These are phyloP conservation scores for Temnopleurus reevesii DNA, from an alignment of 53 echinoderm and acorn worm species.

Conservation along the genomic window DNA sequence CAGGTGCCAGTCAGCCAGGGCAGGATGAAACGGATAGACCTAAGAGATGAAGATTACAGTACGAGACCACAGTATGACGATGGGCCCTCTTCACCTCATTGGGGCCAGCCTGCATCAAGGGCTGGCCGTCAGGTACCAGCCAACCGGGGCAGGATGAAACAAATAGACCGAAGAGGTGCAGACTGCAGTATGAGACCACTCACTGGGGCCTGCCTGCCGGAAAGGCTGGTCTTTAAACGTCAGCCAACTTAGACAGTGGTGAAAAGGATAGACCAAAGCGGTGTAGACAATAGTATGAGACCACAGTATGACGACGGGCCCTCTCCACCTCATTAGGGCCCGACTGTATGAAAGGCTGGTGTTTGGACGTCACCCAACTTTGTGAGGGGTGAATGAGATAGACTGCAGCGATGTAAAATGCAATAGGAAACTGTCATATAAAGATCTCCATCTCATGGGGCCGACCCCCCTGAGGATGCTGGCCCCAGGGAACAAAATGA, in stretches of 20 bases:
- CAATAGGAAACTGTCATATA: too few relatives aligned
- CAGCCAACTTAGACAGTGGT: not conserved
- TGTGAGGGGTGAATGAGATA: too few relatives aligned
- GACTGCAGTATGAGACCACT: slow-evolving; percentile 55
- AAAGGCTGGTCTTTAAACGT: slow-evolving; percentile 74
- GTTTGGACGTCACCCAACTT: too few relatives aligned
- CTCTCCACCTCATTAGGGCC: not conserved
- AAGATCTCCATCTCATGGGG: too few relatives aligned
- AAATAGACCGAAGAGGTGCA: slow-evolving; percentile 6
- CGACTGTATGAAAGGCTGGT: too few relatives aligned
- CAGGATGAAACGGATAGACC: slow-evolving; percentile 18
- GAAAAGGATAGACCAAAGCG: slow-evolving; percentile 4
- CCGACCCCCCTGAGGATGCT: too few relatives aligned
- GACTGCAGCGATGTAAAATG: too few relatives aligned
- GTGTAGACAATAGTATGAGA: slow-evolving; percentile 47
- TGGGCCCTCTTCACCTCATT: slow-evolving; percentile 78
- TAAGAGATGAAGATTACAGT: slow-evolving; percentile 25
- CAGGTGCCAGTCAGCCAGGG: slow-evolving; percentile 33
- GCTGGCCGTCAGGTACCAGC: slow-evolving; percentile 69
- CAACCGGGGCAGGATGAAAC: not conserved
- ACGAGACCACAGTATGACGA: slow-evolving; percentile 62
- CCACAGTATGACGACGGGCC: slow-evolving; percentile 55
- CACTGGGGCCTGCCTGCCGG: slow-evolving; percentile 73
- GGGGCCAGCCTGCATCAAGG: slow-evolving; percentile 73
- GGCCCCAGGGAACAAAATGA: too few relatives aligned